These are phyloP conservation scores for Heteromyza rotundicornis DNA, from an alignment of 2,888 invertebrate genomes.

Conservation along the genomic window DNA sequence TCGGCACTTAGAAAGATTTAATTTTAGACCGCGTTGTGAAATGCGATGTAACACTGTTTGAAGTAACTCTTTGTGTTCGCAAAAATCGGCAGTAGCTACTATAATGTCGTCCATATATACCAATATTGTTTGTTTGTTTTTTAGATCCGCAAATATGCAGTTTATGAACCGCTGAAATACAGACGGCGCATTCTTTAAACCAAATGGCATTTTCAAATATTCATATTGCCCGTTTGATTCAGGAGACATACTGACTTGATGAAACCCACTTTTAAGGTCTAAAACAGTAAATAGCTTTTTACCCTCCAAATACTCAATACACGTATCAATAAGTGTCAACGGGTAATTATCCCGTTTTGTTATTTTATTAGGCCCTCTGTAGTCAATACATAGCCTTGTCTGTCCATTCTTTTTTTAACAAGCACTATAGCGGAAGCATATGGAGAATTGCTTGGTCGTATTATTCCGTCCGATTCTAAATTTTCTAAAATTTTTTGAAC, in stretches of 20 bases:
- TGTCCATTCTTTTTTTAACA: too few species aligned
- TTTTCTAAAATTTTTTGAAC: too few species aligned
- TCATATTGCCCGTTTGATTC: constrained; percentile 1
- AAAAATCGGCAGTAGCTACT: neutral
- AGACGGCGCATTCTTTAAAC: constrained; percentile 27
- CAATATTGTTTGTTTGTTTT: neutral
- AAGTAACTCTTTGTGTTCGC: neutral
- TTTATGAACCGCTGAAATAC: constrained; percentile 1
- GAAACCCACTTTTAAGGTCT: constrained; percentile 9
- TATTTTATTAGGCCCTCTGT: constrained; percentile 15
- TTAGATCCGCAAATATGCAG: neutral
- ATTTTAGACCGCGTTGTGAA: neutral
- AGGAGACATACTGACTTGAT: neutral
- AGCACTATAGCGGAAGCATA: too few species aligned
- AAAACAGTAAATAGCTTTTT: constrained; percentile 1
- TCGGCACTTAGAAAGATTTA: neutral
- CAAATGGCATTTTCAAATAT: neutral
- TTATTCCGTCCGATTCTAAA: too few species aligned
- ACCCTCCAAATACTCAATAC: constrained; percentile 5
- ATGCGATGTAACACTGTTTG: neutral
- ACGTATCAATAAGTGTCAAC: constrained; percentile 8
- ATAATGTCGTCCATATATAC: constrained; percentile 8
- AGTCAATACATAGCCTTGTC: constrained; percentile 24
- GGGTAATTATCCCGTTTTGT: constrained; percentile 11
- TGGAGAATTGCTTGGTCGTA: too few species aligned